Conservation (phyloP, 1,140 invertebrate genomes). For the Brachionus asplanchnoidis region DNA sequence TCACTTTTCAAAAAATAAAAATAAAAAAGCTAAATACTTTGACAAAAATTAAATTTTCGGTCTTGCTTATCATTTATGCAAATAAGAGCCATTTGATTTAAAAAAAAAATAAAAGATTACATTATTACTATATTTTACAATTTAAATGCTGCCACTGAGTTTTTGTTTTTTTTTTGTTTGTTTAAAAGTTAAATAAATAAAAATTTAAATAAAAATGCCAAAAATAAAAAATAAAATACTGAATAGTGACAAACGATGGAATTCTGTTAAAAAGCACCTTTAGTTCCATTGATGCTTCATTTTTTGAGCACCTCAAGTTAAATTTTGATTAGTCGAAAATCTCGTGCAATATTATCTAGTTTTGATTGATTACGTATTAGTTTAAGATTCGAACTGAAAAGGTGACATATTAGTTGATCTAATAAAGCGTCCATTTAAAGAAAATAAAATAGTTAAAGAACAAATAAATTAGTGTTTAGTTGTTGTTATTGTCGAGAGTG, state of each 20-base stretch:
- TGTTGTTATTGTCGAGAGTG: conserved; percentile 18
- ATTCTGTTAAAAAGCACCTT: not conserved
- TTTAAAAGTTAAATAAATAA: not conserved
- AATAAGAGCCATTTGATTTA: not conserved
- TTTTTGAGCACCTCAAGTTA: not conserved
- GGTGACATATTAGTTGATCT: not conserved
- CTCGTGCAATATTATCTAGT: not conserved
- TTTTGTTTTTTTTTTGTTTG: not conserved
- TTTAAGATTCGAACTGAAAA: not conserved
- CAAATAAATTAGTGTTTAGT: conserved; percentile 3
- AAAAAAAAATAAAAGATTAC: not conserved
- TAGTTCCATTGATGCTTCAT: not conserved
- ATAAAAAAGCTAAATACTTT: not conserved
- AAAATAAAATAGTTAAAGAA: not conserved
- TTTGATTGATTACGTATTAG: conserved; percentile 15
- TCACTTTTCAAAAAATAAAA: not conserved
- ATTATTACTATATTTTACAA: conserved; percentile 1
- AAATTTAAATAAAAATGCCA: not conserved
- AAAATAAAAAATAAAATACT: not conserved
- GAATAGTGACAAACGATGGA: not conserved
- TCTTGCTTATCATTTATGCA: conserved; percentile 4
- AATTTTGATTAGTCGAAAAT: not conserved
- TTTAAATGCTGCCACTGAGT: conserved; percentile 16
- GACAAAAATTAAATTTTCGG: not conserved
- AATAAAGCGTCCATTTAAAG: conserved; percentile 11